Conservation (phyloP, 30 jellyfish, hydroid and myxozoan species). For the Aurelia coerulea region DNA sequence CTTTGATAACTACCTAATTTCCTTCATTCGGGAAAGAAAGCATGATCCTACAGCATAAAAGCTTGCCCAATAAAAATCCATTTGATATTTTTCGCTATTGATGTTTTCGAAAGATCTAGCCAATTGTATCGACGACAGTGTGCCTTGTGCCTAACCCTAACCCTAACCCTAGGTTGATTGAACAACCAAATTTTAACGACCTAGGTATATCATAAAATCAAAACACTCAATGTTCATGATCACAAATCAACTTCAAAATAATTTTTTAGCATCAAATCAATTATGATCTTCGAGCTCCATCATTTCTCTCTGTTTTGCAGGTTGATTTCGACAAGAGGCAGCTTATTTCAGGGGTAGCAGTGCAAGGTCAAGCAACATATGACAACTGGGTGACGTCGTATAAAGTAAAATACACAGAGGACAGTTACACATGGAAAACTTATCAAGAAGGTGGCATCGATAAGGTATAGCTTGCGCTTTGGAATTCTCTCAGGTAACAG, state of each 20-base stretch:
- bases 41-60: too few relatives aligned
- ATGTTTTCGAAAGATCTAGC: too few relatives aligned
- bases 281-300: neutral
- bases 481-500: neutral
- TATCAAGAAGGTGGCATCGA: constrained; percentile 26
- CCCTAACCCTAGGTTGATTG: too few relatives aligned
- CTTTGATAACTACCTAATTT: too few relatives aligned
- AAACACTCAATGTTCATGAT: too few relatives aligned
- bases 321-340: constrained; percentile 57
- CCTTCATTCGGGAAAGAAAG: too few relatives aligned
- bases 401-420: constrained; percentile 54
- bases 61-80: too few relatives aligned
- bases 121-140: too few relatives aligned
- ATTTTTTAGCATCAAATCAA: neutral
- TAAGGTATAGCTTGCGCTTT: neutral
- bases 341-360: constrained; percentile 68
- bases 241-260: neutral
- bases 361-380: constrained; percentile 82
- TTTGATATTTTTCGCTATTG: too few relatives aligned
- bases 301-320: neutral
- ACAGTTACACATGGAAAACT: constrained; percentile 59
- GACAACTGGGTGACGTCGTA: constrained; percentile 80
- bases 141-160: too few relatives aligned
- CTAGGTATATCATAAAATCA: too few relatives aligned
- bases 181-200: too few relatives aligned